Evolutionary conservation across 2,888 invertebrate species (phyloP).

Genomic region (Heliconius charithonia): DNA sequence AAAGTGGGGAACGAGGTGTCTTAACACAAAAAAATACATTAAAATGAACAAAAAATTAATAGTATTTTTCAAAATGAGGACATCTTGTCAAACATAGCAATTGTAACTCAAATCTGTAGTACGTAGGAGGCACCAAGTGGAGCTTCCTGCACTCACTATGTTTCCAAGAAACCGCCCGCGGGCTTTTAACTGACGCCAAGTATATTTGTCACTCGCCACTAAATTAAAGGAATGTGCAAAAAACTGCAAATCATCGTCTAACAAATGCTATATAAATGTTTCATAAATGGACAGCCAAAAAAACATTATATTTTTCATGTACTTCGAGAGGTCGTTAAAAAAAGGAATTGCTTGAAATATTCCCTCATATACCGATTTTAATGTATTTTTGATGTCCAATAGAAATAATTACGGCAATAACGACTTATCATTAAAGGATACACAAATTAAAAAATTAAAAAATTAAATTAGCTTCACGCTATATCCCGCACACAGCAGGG

Average conservation of each 20-base stretch:
- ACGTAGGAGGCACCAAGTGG: constrained; percentile 42
- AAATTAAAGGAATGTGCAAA: constrained; percentile 22
- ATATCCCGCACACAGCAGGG: no score
- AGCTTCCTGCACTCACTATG: constrained; percentile 35
- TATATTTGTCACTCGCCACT: constrained; percentile 19
- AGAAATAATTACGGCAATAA: no score
- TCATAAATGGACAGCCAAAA: not conserved
- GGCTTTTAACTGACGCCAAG: constrained; percentile 18
- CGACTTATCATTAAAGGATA: no score
- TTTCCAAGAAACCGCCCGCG: constrained; percentile 38
- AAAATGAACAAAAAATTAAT: not conserved
- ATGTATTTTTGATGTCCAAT: no score
- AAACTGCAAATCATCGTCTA: constrained; percentile 13
- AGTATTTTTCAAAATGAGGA: not conserved
- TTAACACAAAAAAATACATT: not conserved
- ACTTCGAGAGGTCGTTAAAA: not conserved
- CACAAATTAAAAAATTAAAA: no score
- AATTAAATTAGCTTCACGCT: no score
- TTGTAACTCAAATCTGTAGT: constrained; percentile 33
- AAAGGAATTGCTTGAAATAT: not conserved
- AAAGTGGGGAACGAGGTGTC: no score
- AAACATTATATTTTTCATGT: not conserved
- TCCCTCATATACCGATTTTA: no score
- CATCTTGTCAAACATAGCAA: constrained; percentile 32
- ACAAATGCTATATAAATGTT: not conserved